These are phyloP conservation scores for Syrmaticus mikado DNA, from an alignment of 2,113 vertebrate species.

Conservation along the genomic window DNA sequence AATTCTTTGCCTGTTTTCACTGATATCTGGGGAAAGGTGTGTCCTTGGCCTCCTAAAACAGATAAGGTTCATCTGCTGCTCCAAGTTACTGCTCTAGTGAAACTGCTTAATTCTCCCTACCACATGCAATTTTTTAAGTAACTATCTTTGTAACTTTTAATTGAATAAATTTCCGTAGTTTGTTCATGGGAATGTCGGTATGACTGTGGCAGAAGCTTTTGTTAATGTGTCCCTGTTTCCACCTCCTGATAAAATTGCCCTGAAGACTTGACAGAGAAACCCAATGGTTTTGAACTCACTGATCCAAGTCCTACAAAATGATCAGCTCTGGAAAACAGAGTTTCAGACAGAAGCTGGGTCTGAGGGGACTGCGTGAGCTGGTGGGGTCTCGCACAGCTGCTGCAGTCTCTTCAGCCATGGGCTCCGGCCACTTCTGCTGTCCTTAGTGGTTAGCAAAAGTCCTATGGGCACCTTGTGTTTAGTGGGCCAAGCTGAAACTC, in stretches of 20 bases:
- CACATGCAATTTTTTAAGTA: neutral
- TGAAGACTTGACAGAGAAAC: neutral
- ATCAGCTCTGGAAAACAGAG: neutral
- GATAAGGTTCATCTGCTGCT: neutral
- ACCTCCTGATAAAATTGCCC: neutral
- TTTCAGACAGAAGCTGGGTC: neutral
- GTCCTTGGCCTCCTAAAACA: neutral
- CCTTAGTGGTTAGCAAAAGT: neutral
- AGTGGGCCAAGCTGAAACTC: neutral
- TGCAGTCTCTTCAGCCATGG: accelerated
- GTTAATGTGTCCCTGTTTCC: neutral
- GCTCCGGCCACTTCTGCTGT: neutral
- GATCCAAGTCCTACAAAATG: neutral
- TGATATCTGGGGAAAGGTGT: neutral
- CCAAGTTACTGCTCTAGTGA: neutral
- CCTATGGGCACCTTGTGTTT: neutral
- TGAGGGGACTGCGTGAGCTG: accelerated
- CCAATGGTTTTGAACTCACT: neutral
- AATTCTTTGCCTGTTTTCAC: neutral
- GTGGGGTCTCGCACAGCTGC: neutral
- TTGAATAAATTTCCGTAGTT: neutral
- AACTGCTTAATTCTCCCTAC: neutral
- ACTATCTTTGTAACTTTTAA: neutral
- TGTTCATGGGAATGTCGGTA: neutral
- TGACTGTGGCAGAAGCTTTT: neutral